phyloP scores from a whole-genome alignment of 1,140 invertebrate species.

The Drosophila melanica region DNA sequence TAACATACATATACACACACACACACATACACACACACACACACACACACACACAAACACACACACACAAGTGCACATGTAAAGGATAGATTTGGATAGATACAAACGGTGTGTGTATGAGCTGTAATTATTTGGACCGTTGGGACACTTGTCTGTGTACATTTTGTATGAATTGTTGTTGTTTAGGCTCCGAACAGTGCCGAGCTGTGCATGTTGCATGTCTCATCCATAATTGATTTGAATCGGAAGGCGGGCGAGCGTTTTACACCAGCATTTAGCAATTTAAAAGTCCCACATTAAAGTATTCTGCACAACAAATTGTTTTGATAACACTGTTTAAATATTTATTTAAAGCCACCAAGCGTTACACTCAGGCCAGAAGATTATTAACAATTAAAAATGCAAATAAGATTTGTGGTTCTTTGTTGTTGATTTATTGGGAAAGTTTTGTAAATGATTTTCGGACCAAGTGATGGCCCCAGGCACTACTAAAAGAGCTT shows the following conservation, averaged over 20 bases:
- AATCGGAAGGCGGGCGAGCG: constrained; percentile 14
- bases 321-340: constrained; percentile 37
- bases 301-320: constrained; percentile 45
- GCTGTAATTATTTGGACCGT: constrained; percentile 73
- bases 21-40: neutral
- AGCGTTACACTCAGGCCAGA: constrained; percentile 6
- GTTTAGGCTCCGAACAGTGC: constrained; percentile 21
- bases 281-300: constrained; percentile 19
- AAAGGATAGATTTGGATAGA: constrained; percentile 5
- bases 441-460: constrained; percentile 46
- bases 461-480: constrained; percentile 29
- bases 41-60: neutral
- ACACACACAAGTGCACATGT: neutral
- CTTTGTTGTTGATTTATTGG: constrained; percentile 48
- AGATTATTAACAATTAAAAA: constrained; percentile 38
- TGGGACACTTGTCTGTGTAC: constrained; percentile 63
- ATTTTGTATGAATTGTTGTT: constrained; percentile 66
- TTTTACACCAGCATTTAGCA: constrained; percentile 38
- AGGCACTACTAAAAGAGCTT: constrained; percentile 47
- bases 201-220: constrained; percentile 53
- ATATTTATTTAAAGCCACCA: constrained; percentile 54
- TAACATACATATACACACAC: neutral
- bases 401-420: constrained; percentile 40
- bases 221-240: constrained; percentile 76
- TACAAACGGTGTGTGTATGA: constrained; percentile 10